Percentiles rank a stretch among this genome's conserved stretches.
phyloP scores from a whole-genome alignment of 1,140 invertebrate species.

The Tetraneura akinire region DNA sequence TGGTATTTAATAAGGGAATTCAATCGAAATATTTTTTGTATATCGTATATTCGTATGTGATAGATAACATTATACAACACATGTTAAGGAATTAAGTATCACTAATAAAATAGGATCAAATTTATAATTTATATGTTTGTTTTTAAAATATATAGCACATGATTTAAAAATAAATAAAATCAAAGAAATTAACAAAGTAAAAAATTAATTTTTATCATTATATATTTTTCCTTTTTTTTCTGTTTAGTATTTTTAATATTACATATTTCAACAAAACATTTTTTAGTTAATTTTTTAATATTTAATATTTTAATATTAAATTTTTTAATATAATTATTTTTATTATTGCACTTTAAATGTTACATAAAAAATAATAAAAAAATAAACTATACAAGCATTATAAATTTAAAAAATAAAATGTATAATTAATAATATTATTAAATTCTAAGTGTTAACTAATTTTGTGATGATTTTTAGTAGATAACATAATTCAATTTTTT shows the following conservation, averaged over 20 bases:
- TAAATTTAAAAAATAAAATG: neutral
- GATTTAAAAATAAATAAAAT: no score
- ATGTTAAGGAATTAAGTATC: no score
- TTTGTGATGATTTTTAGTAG: neutral
- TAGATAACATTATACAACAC: no score
- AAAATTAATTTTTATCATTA: slow-evolving; percentile 3
- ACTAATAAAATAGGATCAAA: no score
- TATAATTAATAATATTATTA: neutral
- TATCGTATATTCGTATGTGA: no score
- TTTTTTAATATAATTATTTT: neutral
- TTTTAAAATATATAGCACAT: neutral
- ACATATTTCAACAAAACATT: slow-evolving; percentile 28
- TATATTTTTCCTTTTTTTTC: no score
- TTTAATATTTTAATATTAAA: neutral
- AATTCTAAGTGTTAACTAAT: slow-evolving; percentile 13
- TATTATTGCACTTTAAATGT: slow-evolving; percentile 34
- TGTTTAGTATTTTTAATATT: no score
- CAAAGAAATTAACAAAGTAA: neutral
- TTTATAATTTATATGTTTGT: no score
- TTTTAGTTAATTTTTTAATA: neutral
- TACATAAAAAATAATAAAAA: slow-evolving; percentile 12
- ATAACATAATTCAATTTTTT: neutral
- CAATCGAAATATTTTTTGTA: no score
- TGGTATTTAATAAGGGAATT: no score
- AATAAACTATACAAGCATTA: slow-evolving; percentile 14